A percentile compares a stretch with the other conserved stretches of the same genome.
These are phyloP conservation scores for Brachylomia viminalis DNA, from an alignment of 2,888 invertebrate species.

Conservation along the genomic window DNA sequence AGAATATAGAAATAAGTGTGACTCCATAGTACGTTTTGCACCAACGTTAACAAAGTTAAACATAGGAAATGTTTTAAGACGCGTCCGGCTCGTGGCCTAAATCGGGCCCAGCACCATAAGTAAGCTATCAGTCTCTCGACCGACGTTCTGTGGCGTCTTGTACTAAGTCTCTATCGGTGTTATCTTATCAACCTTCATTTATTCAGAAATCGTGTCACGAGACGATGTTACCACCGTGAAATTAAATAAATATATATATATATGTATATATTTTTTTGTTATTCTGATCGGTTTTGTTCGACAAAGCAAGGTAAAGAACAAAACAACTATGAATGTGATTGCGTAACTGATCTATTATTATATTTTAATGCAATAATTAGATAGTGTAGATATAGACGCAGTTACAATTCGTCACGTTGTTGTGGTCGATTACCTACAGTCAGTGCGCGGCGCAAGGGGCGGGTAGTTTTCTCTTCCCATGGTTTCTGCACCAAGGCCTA, in stretches of 20 bases:
- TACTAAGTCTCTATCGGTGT: conserved; percentile 73
- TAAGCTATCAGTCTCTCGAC: conserved; percentile 65
- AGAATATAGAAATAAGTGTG: conserved; percentile 13
- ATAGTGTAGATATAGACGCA: not conserved
- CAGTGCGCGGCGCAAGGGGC: conserved; percentile 57
- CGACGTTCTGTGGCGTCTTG: conserved; percentile 67
- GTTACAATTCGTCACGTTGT: conserved; percentile 30
- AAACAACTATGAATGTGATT: not conserved
- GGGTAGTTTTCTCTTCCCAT: conserved; percentile 83
- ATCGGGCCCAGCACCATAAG: conserved; percentile 40
- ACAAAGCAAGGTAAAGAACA: not conserved
- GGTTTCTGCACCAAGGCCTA: conserved; percentile 73
- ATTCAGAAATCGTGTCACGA: conserved; percentile 78
- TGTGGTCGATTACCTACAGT: conserved; percentile 41
- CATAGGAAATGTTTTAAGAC: conserved; percentile 17
- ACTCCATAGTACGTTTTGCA: conserved; percentile 8
- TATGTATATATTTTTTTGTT: too few relatives aligned
- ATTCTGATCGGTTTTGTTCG: conserved; percentile 14
- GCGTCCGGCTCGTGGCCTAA: conserved; percentile 52
- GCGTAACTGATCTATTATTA: conserved; percentile 11
- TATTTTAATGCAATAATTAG: conserved; percentile 1
- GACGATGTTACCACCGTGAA: conserved; percentile 61
- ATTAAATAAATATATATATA: conserved; percentile 24
- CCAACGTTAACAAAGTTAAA: conserved; percentile 12
- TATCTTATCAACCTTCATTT: conserved; percentile 84